Evolutionary conservation across 64 coral and sea anemone species (phyloP).

Genomic region (Porites lutea): DNA sequence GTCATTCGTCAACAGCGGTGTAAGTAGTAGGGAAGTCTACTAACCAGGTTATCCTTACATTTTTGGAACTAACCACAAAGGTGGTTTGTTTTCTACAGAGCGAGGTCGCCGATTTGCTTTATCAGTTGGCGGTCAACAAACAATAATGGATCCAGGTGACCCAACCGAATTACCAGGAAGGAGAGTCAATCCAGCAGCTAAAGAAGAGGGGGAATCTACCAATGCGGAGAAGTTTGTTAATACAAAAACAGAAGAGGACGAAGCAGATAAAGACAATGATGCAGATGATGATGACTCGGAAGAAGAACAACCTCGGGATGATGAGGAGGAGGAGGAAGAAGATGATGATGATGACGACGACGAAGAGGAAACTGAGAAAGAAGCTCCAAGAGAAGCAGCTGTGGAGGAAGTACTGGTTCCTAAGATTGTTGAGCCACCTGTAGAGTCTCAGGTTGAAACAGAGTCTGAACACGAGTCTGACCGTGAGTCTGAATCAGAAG

Average conservation of each 20-base stretch:
- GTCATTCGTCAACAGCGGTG: no score
- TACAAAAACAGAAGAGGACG: slow-evolving; percentile 65
- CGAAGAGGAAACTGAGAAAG: slow-evolving; percentile 69
- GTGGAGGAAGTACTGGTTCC: slow-evolving; percentile 51
- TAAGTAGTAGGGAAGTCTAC: no score
- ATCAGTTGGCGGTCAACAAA: slow-evolving; percentile 63
- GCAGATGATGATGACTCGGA: slow-evolving; percentile 36
- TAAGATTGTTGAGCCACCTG: slow-evolving; percentile 41
- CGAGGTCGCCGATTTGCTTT: slow-evolving; percentile 77
- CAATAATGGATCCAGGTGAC: background rate
- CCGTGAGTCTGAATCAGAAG: slow-evolving; percentile 65
- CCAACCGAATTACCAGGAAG: slow-evolving; percentile 14
- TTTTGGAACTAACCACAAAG: background rate
- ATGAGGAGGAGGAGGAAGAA: slow-evolving; percentile 24
- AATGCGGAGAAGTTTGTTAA: slow-evolving; percentile 54
- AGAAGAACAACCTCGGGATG: background rate
- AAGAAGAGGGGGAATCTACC: slow-evolving; percentile 55
- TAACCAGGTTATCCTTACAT: background rate
- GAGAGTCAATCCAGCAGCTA: slow-evolving; percentile 5
- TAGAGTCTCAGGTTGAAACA: slow-evolving; percentile 41
- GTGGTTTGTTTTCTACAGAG: slow-evolving; percentile 44
- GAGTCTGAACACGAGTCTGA: slow-evolving; percentile 75
- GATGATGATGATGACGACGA: background rate
- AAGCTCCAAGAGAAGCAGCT: background rate
- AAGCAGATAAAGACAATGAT: slow-evolving; percentile 49